phyloP scores from a whole-genome alignment of 2,888 invertebrate species.

The Pristionchus entomophagus region DNA sequence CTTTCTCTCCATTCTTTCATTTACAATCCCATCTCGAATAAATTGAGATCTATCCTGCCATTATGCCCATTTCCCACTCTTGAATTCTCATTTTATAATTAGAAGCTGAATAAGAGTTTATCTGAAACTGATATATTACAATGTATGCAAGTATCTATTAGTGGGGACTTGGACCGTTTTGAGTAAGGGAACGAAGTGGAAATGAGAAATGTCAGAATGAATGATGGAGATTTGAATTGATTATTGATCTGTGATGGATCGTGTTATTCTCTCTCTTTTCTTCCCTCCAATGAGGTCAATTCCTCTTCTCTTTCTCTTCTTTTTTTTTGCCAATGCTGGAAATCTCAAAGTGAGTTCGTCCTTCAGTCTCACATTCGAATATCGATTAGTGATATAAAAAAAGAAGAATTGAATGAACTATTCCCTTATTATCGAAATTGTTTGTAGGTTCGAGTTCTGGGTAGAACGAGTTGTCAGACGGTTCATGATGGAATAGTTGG shows the following conservation, averaged over 20 bases:
- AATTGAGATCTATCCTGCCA: background rate
- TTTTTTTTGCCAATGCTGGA: background rate
- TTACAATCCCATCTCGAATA: background rate
- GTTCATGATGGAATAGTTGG: background rate
- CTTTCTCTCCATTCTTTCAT: no score
- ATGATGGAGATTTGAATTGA: no score
- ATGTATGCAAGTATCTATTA: no score
- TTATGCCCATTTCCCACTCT: background rate
- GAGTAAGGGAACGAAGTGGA: no score
- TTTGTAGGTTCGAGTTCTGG: background rate
- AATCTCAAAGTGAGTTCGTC: background rate
- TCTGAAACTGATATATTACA: no score
- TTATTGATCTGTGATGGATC: no score
- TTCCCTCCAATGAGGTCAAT: background rate
- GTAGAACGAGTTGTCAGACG: background rate
- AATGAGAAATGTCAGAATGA: no score
- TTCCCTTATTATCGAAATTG: no score
- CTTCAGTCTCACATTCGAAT: background rate
- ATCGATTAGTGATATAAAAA: background rate
- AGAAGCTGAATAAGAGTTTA: no score
- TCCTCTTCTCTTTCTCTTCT: background rate
- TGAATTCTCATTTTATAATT: no score
- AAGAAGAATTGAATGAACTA: background rate
- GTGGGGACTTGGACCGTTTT: no score
- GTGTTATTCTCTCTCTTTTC: background rate